Percentiles rank a stretch among this genome's conserved stretches.
Conservation (phyloP, 2,797 vertebrate species). For the Urophycis tenuis region DNA sequence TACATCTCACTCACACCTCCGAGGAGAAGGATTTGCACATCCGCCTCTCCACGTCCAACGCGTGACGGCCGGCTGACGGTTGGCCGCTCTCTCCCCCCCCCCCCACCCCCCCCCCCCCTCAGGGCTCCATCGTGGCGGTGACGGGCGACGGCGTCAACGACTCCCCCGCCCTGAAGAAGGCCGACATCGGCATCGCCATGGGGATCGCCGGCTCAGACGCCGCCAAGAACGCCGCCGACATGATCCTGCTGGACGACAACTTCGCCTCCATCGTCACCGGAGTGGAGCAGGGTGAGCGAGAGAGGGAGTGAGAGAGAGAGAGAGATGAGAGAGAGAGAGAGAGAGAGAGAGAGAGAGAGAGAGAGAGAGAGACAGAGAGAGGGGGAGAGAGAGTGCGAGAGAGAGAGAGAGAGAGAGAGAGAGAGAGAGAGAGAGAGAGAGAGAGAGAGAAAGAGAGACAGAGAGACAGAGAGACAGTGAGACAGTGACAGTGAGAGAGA, state of each 20-base stretch:
- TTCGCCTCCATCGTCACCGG: constrained; percentile 83
- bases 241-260: constrained; percentile 83
- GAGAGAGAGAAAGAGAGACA: no score
- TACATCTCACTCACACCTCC: no score
- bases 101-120: no score
- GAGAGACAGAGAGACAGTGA: background rate
- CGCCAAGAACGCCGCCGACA: constrained; percentile 83
- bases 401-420: constrained; percentile 57
- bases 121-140: constrained; percentile 81
- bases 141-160: constrained; percentile 83
- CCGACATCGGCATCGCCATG: constrained; percentile 83
- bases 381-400: background rate
- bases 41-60: constrained; percentile 51
- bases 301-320: background rate
- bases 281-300: constrained; percentile 74
- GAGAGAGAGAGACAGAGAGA: background rate
- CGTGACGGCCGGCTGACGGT: background rate
- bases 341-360: background rate
- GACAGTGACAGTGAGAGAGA: background rate
- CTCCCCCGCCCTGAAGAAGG: constrained; percentile 79
- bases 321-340: background rate
- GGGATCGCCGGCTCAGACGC: constrained; percentile 81
- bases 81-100: no score
- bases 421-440: background rate
- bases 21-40: background rate